Percentiles rank a stretch among this genome's conserved stretches.
phyloP scores from a whole-genome alignment of 2,113 vertebrate species.

The Pipa parva region DNA sequence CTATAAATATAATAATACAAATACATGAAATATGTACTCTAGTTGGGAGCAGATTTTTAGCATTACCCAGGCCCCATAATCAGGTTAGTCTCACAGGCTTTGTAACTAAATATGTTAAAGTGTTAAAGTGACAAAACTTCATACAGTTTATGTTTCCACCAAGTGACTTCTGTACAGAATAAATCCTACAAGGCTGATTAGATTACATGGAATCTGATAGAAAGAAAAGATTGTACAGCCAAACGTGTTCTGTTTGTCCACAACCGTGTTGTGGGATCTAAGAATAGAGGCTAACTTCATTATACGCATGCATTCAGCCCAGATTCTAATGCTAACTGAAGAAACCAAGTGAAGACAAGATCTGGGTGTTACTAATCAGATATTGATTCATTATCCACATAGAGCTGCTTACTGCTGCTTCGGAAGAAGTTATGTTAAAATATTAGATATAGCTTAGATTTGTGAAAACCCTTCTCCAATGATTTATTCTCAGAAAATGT shows the following conservation, averaged over 20 bases:
- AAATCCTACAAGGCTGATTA: slow-evolving; percentile 5
- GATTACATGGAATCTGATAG: slow-evolving; percentile 7
- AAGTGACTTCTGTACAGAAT: not conserved
- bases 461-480: not conserved
- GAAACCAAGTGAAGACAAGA: not conserved
- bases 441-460: not conserved
- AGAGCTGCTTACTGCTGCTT: not conserved
- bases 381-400: not conserved
- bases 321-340: not conserved
- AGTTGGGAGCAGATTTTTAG: too few species aligned
- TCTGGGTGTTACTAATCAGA: not conserved
- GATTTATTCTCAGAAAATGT: not conserved
- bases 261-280: not conserved
- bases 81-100: too few species aligned
- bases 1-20: too few species aligned
- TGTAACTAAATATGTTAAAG: too few species aligned
- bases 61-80: too few species aligned
- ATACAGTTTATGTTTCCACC: slow-evolving; percentile 4
- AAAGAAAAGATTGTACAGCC: not conserved
- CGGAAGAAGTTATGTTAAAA: not conserved
- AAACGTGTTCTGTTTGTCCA: slow-evolving; percentile 6
- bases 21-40: too few species aligned
- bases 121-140: slow-evolving; percentile 11
- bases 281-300: not conserved
- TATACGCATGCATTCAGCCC: not conserved